A percentile compares a stretch with the other conserved stretches of the same genome.
Conservation (phyloP, 2,888 invertebrate genomes). For the Eupithecia insigniata region DNA sequence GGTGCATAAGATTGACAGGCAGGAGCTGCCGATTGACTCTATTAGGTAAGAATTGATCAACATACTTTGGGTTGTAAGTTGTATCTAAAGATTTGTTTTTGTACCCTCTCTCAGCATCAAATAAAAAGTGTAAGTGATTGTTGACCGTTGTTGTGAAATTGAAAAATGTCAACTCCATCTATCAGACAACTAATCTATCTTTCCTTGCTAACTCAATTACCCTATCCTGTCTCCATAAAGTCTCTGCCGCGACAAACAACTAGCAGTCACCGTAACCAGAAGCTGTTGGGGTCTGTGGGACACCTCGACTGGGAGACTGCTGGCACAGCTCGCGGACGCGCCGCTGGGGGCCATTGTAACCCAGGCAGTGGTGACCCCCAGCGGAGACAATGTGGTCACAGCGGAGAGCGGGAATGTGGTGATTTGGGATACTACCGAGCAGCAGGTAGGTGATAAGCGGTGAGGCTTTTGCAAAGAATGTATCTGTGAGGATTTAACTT, state of each 20-base stretch:
- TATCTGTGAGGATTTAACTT: background rate
- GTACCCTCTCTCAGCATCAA: too few species aligned
- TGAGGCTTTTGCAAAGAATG: background rate
- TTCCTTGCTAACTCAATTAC: background rate
- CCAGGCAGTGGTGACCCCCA: constrained; percentile 94
- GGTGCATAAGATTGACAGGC: constrained; percentile 97
- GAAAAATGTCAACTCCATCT: too few species aligned
- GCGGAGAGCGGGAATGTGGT: constrained; percentile 96
- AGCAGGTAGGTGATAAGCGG: background rate
- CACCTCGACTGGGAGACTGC: constrained; percentile 91
- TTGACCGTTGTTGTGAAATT: too few species aligned
- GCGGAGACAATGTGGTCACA: constrained; percentile 93
- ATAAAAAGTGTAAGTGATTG: too few species aligned
- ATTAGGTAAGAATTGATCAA: constrained; percentile 85
- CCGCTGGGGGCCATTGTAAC: constrained; percentile 97
- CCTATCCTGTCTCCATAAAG: constrained; percentile 66
- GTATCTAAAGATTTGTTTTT: too few species aligned
- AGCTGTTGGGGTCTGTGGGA: constrained; percentile 98
- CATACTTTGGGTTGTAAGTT: too few species aligned
- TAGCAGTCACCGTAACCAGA: constrained; percentile 96
- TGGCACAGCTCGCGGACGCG: constrained; percentile 94
- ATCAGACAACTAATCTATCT: too few species aligned
- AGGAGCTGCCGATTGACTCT: constrained; percentile 97
- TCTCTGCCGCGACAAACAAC: constrained; percentile 89
- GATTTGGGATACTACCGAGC: constrained; percentile 89